phyloP scores from a whole-genome alignment of 1,140 invertebrate species.

The Drosophila eugracilis region DNA sequence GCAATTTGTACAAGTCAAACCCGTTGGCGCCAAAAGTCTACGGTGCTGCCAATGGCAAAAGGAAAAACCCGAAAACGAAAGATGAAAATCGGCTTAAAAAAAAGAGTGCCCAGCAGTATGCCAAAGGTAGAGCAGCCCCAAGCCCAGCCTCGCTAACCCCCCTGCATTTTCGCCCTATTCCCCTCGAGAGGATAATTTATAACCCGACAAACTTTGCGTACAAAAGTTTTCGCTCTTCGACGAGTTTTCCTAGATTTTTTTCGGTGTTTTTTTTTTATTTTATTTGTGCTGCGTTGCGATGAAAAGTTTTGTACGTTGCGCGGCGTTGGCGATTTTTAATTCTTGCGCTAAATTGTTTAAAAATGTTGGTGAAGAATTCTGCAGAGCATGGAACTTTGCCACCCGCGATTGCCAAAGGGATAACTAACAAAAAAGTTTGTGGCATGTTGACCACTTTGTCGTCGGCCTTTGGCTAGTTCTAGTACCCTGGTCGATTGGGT shows the following conservation, averaged over 20 bases:
- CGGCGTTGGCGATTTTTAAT: constrained; percentile 81
- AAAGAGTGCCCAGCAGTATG: constrained; percentile 60
- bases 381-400: constrained; percentile 54
- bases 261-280: constrained; percentile 11
- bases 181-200: constrained; percentile 70
- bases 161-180: not conserved
- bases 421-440: constrained; percentile 75
- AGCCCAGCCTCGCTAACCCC: too few relatives aligned
- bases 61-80: constrained; percentile 61
- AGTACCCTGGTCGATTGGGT: not conserved
- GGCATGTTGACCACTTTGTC: constrained; percentile 82
- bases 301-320: constrained; percentile 72
- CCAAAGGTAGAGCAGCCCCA: constrained; percentile 61
- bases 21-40: constrained; percentile 81
- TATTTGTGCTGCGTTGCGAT: constrained; percentile 39
- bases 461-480: constrained; percentile 60
- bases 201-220: constrained; percentile 78
- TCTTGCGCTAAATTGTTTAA: constrained; percentile 83
- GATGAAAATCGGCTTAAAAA: constrained; percentile 79
- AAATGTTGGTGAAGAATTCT: constrained; percentile 79
- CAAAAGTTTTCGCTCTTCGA: constrained; percentile 54
- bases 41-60: constrained; percentile 69
- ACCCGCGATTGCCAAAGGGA: constrained; percentile 52
- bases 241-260: constrained; percentile 5
- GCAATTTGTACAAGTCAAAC: constrained; percentile 82